A percentile compares a stretch with the other conserved stretches of the same genome.
Evolutionary conservation across 2,888 invertebrate species (phyloP).

Genomic region (Leucoptera coffeella): DNA sequence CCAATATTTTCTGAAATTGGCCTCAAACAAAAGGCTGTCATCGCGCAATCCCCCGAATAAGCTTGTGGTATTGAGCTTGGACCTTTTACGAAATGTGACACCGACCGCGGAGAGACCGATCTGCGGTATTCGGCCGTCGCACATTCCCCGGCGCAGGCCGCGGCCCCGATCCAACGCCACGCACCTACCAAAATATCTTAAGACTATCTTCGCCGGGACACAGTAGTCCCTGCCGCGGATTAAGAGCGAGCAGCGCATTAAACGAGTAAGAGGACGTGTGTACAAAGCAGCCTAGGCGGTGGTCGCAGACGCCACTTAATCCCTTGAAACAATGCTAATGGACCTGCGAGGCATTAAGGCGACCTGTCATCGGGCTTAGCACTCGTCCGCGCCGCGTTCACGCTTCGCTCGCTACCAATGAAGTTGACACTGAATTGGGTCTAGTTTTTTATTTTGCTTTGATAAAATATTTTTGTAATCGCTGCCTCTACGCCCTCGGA

Average conservation of each 20-base stretch:
- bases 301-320: conserved; percentile 38
- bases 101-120: conserved; percentile 21
- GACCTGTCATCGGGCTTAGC: conserved; percentile 40
- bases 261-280: conserved; percentile 33
- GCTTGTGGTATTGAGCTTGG: conserved; percentile 33
- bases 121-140: conserved; percentile 20
- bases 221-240: conserved; percentile 43
- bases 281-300: conserved; percentile 29
- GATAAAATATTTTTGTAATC: conserved; percentile 45
- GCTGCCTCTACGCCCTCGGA: conserved; percentile 49
- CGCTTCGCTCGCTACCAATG: conserved; percentile 43
- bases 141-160: no score
- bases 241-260: no score
- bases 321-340: conserved; percentile 53
- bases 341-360: conserved; percentile 35
- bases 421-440: conserved; percentile 46
- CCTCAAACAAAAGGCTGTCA: conserved; percentile 17
- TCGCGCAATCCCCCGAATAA: conserved; percentile 37
- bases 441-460: conserved; percentile 30
- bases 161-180: no score
- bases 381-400: conserved; percentile 35
- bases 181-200: no score
- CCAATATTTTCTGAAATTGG: conserved; percentile 17
- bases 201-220: no score
- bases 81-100: conserved; percentile 43